Evolutionary conservation across 2,888 invertebrate genomes (phyloP).

Genomic region (Graphium colonna): DNA sequence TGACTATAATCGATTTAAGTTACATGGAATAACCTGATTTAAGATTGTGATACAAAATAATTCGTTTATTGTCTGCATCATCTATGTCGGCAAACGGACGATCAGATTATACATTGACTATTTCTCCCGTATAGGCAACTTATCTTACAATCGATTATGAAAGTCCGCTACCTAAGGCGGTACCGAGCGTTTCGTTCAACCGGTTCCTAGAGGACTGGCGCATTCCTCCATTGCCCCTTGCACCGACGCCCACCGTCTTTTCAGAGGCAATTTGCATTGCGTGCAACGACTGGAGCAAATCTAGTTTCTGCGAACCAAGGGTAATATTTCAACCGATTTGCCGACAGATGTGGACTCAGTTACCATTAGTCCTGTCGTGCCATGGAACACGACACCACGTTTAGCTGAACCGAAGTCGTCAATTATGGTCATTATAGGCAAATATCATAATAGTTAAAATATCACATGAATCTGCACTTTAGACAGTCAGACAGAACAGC

Average conservation of each 20-base stretch:
- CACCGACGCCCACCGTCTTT: slow-evolving; percentile 20
- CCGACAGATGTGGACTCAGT: slow-evolving; percentile 6
- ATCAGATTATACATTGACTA: too few species aligned
- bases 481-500: too few species aligned
- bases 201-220: slow-evolving; percentile 33
- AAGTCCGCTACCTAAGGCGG: too few species aligned
- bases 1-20: too few species aligned
- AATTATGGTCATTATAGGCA: background rate
- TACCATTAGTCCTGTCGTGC: slow-evolving; percentile 7
- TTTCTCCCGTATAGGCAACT: too few species aligned
- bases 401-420: background rate
- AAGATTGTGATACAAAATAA: too few species aligned
- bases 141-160: too few species aligned
- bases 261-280: slow-evolving; percentile 29
- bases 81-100: too few species aligned
- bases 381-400: background rate
- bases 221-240: slow-evolving; percentile 33
- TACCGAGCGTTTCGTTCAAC: slow-evolving; percentile 9
- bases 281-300: slow-evolving; percentile 18
- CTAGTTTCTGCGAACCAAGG: slow-evolving; percentile 15
- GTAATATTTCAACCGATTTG: slow-evolving; percentile 11
- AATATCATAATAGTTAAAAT: too few species aligned
- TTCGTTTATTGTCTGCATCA: too few species aligned
- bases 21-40: too few species aligned
- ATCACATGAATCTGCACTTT: too few species aligned